Base-by-base conservation (phyloP, 2,888 invertebrate genomes). In the Macaria notata region DNA sequence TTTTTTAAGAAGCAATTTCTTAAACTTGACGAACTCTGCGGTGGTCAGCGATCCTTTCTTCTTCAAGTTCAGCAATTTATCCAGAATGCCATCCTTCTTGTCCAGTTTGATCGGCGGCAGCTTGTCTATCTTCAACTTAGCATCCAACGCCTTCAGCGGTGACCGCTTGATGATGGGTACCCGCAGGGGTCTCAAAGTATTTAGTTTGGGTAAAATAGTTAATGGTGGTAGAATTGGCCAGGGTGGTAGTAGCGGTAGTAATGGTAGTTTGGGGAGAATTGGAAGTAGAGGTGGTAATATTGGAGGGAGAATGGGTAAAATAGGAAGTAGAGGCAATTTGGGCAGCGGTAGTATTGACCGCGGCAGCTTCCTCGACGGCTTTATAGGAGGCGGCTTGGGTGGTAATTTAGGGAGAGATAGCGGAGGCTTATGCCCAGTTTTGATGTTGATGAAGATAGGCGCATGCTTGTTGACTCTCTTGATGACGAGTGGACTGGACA, bases 361-460 rank as follows among this genome's bases (percentile, higher is more conserved):
- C 4, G 68, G 64, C 7, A 68, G 31, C 44, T 69, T 68, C 4
- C 59, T 65, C 3, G 62, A 53, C 31, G 54, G 52, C 49, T 59
- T 67, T 9, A 67, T 42, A 48, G 66, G 62, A 7, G 71, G 69
- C 33, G 68, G 64, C 51, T 68, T 74, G 0, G 66, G 51, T 31
- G 71, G 72, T 46, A 69, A 46, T 60, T 74, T 76, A 7, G 70
- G 63, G 8, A 68, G 50, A 4, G 62, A 49, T 31, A 69, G 50
- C 4, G 64, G 56, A 4, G 51, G 47, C 47, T 63, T 72, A 4
- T 68, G 49, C n/a, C 66, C 70, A 1, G 78, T 62, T 30, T 76
- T 73, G 4, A 81, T 71, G 51, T 81, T 84, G 9, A 84, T 78
- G 54, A 75, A 69, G 0, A 84, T 69, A 9, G 87, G 85, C 0